Percentiles rank a stretch among this genome's conserved stretches.
These are phyloP conservation scores for Thecophora atra DNA, from an alignment of 2,888 invertebrate genomes.

Conservation along the genomic window DNA sequence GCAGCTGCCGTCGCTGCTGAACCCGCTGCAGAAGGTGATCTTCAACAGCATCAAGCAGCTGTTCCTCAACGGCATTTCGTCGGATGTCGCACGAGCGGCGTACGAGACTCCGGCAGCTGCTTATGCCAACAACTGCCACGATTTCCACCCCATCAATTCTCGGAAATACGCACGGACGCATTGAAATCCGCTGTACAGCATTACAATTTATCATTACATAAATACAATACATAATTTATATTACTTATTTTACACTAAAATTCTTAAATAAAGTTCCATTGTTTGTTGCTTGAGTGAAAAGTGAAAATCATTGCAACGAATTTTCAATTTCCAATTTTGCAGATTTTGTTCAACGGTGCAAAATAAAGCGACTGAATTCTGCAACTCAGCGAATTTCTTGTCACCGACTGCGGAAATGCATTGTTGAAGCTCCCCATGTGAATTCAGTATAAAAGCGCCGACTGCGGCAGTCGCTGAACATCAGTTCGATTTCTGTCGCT, in stretches of 20 bases:
- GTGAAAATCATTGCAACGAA: background rate
- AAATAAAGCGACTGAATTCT: background rate
- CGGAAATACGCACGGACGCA: too few relatives aligned
- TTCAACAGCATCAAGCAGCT: too few relatives aligned
- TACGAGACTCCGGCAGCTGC: too few relatives aligned
- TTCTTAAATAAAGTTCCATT: background rate
- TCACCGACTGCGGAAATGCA: background rate
- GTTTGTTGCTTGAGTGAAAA: background rate
- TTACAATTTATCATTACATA: too few relatives aligned
- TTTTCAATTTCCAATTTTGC: too few relatives aligned
- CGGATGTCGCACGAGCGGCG: too few relatives aligned
- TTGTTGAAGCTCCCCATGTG: background rate
- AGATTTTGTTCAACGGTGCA: background rate
- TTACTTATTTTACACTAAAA: background rate
- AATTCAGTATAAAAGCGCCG: conserved; percentile 20
- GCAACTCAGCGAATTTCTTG: conserved; percentile 3
- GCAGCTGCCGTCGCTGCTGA: too few relatives aligned
- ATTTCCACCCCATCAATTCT: too few relatives aligned
- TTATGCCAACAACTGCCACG: too few relatives aligned
- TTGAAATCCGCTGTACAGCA: too few relatives aligned
- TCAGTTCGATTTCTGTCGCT: conserved; percentile 25
- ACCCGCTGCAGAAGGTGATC: too few relatives aligned
- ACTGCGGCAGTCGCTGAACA: background rate
- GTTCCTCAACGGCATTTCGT: too few relatives aligned
- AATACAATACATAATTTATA: background rate